Evolutionary conservation across 2,113 vertebrate genomes (phyloP), one percentile per base, ranked within the genome.

Genomic region (Pseudorectes ferrugineus): DNA sequence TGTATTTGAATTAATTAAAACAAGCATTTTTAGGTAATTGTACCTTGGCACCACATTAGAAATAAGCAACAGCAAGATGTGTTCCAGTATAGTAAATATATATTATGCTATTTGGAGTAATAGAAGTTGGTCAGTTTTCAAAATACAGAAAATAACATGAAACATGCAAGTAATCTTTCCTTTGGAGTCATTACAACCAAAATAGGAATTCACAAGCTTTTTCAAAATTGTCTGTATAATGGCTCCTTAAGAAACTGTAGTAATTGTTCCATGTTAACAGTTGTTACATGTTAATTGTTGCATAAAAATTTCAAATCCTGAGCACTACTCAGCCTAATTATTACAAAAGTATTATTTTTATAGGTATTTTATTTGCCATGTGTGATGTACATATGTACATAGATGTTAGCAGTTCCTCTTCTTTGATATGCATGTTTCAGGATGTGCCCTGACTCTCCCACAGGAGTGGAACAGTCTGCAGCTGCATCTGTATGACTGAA

Each of bases 301-400:
- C 38, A 38, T 17, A 31, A 31, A 92, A 48, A 28, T 7, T 61
- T 75, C 10, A 65, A 12, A 82, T 61, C 7, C 12, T n/a, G 66
- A 26, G 22, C 35, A 68, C 9, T 45, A 13, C 7, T 43, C 6
- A 35, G 2, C 6, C 38, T 20, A 79, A 54, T 72, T 72, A 35
- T 59, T 73, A 68, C 0, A 8, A 24, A 65, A 57, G 26, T 49
- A 26, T 35, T 54, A 8, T 79, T 88, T 85, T 83, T 31, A 28
- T 36, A 24, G 43, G 8, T 61, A 6, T 88, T 94, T 79, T 55
- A 26, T 48, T 35, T 92, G 31, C 38, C 35, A 14, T 9, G 5
- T 28, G 9, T 19, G 9, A 77, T 5, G 3, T 26, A 33, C 0
- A 0, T 11, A 21, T 16, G 24, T 36, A 51, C 49, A 14, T 20